A percentile compares a stretch with the other conserved stretches of the same genome.
phyloP scores from a whole-genome alignment of 1,140 invertebrate species.

The Lysiphlebus fabarum region DNA sequence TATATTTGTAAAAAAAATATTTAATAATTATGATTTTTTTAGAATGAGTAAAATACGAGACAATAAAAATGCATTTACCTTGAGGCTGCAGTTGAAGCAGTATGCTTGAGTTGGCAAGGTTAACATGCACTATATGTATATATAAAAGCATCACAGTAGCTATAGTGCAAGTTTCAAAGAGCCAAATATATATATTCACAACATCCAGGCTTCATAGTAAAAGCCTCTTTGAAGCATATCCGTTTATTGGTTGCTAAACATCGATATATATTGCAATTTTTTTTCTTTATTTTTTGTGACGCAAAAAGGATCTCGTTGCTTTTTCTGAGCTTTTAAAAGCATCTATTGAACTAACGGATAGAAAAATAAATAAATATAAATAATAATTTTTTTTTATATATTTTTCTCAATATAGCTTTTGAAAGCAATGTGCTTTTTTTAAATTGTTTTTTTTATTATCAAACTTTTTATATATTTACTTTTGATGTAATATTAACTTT shows the following conservation, averaged over 20 bases:
- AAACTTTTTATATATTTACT: too few species aligned
- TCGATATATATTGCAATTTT: conserved; percentile 49
- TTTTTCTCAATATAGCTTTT: too few species aligned
- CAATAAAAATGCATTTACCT: conserved; percentile 56
- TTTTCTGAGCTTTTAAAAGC: conserved; percentile 50
- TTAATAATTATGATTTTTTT: too few species aligned
- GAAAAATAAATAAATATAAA: conserved; percentile 10
- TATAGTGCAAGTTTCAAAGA: too few species aligned
- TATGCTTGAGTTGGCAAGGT: conserved; percentile 28
- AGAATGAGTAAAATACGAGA: conserved; percentile 12
- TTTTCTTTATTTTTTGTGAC: neutral
- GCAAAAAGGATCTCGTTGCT: conserved; percentile 14
- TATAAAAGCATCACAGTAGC: conserved; percentile 34
- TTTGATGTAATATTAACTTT: too few species aligned
- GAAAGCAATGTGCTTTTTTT: too few species aligned
- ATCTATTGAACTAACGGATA: conserved; percentile 18
- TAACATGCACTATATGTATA: conserved; percentile 26
- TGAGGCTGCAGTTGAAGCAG: conserved; percentile 51
- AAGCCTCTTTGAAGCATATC: conserved; percentile 53
- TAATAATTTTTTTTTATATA: neutral
- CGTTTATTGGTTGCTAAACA: conserved; percentile 58
- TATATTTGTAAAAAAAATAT: too few species aligned
- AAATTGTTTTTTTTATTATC: too few species aligned
- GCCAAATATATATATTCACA: too few species aligned
- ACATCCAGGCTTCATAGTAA: conserved; percentile 44